Percentiles rank a stretch among this genome's conserved stretches.
Evolutionary conservation across 2,888 invertebrate species (phyloP).

Genomic region (Phytoseiulus persimilis): DNA sequence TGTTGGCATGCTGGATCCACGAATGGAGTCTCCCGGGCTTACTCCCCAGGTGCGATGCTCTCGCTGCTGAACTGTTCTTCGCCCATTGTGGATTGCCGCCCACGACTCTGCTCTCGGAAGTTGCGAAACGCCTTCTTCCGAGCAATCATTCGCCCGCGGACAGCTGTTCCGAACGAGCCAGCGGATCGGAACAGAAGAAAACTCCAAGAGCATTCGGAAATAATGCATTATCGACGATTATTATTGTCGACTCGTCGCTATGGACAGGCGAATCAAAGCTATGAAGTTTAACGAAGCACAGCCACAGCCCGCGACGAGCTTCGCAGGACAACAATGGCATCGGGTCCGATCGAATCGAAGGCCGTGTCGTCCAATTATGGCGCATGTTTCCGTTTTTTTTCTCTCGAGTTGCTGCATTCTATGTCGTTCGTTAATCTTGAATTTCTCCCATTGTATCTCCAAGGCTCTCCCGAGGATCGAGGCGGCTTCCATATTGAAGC

Average conservation of each 20-base stretch:
- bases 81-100: too few species aligned
- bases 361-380: neutral
- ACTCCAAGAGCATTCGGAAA: neutral
- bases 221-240: neutral
- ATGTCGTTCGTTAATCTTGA: neutral
- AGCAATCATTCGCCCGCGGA: neutral
- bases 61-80: too few species aligned
- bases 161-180: neutral
- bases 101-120: neutral
- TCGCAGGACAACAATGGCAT: neutral
- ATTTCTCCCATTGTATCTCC: neutral
- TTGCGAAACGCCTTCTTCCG: neutral
- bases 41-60: too few species aligned
- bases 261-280: neutral
- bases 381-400: neutral
- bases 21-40: too few species aligned
- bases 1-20: too few species aligned
- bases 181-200: neutral
- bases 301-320: neutral
- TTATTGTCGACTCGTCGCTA: neutral
- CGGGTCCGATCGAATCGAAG: neutral
- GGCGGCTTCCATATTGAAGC: too few species aligned
- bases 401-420: neutral
- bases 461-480: neutral
- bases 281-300: neutral